phyloP scores from a whole-genome alignment of 2,797 vertebrate species.

The Momotus momota region DNA sequence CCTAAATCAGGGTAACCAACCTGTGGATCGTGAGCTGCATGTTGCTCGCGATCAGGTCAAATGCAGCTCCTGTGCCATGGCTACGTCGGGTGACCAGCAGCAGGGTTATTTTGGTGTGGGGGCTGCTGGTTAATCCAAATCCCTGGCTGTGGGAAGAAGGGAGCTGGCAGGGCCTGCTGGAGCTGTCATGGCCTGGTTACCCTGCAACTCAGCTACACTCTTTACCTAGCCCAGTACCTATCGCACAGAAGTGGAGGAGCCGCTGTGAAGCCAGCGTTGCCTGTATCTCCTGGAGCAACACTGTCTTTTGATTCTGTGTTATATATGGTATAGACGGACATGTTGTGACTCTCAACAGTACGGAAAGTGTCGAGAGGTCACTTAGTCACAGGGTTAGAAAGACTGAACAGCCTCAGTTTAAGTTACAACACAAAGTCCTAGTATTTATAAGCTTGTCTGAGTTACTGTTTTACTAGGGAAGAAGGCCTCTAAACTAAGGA shows the following conservation, averaged over 20 bases:
- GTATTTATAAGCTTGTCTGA: not conserved
- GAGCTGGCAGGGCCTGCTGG: slow-evolving; percentile 37
- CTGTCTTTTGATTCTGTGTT: not conserved
- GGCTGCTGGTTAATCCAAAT: slow-evolving; percentile 46
- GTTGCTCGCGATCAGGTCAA: not conserved
- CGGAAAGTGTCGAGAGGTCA: not conserved
- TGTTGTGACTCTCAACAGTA: not conserved
- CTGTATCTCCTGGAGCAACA: not conserved
- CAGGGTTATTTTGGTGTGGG: slow-evolving; percentile 38
- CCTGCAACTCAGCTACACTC: not conserved
- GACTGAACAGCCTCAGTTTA: not conserved
- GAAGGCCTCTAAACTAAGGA: not conserved
- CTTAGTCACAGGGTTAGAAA: not conserved
- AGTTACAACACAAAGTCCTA: not conserved
- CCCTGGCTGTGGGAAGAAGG: slow-evolving; percentile 36
- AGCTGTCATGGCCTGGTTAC: slow-evolving; percentile 12
- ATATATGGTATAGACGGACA: not conserved
- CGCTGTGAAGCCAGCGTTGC: accelerated
- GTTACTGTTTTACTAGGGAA: not conserved
- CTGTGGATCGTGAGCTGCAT: not conserved
- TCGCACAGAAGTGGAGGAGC: not conserved
- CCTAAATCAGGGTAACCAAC: slow-evolving; percentile 13
- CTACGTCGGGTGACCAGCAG: slow-evolving; percentile 25
- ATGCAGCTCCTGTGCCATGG: slow-evolving; percentile 21
- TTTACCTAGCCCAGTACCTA: not conserved